Evolutionary conservation across 2,113 vertebrate genomes (phyloP).

Genomic region (Heliornis fulica): DNA sequence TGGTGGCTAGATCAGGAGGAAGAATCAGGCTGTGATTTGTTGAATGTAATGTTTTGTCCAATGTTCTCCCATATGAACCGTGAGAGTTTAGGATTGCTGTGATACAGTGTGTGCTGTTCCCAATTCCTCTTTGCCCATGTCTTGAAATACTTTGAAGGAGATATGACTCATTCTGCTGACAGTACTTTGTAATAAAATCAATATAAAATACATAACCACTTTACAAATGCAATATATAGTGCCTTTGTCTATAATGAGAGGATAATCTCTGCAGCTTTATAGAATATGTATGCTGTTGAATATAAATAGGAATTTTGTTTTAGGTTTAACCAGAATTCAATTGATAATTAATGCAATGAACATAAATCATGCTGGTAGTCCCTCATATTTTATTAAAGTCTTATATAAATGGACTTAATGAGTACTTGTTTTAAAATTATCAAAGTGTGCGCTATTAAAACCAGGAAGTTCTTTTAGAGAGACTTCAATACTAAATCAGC

Average conservation of each 20-base stretch:
- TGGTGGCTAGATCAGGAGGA: not conserved
- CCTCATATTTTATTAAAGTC: constrained; percentile 24
- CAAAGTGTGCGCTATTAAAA: not conserved
- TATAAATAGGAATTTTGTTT: not conserved
- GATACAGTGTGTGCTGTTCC: not conserved
- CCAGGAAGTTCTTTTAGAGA: not conserved
- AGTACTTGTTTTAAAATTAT: constrained; percentile 4
- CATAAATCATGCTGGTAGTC: not conserved
- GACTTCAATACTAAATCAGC: not conserved
- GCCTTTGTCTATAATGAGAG: not conserved
- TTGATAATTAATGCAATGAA: not conserved
- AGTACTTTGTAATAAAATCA: not conserved
- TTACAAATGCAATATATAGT: not conserved
- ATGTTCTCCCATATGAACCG: rapidly evolving
- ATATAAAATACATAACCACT: not conserved
- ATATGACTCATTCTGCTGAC: rapidly evolving
- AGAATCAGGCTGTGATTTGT: rapidly evolving
- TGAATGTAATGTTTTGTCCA: not conserved
- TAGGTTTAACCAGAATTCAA: not conserved
- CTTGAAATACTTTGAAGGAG: not conserved
- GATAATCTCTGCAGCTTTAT: not conserved
- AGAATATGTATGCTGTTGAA: not conserved
- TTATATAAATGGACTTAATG: not conserved
- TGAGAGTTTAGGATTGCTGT: not conserved
- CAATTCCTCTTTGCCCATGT: not conserved